phyloP scores from a whole-genome alignment of 2,888 invertebrate species.

The Pseudanteris insignis region DNA sequence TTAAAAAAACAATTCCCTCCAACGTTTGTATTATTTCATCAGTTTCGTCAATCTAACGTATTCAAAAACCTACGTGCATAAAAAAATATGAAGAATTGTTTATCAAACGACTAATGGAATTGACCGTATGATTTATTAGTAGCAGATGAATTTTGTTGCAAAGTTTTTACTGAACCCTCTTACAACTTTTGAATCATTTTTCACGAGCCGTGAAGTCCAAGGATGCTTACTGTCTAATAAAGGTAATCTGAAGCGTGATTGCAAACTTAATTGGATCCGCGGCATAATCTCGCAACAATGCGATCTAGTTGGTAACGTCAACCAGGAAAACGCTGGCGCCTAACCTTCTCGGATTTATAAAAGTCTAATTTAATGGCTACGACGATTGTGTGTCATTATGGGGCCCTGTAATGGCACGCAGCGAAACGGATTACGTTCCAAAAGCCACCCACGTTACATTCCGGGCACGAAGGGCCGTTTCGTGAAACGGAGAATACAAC shows the following conservation, averaged over 20 bases:
- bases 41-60: too few relatives aligned
- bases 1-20: too few relatives aligned
- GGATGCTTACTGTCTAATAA: too few relatives aligned
- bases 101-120: too few relatives aligned
- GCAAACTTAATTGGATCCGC: conserved; percentile 56
- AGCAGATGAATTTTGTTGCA: too few relatives aligned
- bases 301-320: conserved; percentile 5
- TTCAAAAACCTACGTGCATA: too few relatives aligned
- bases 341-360: not conserved
- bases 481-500: conserved; percentile 1
- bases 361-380: not conserved
- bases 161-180: too few relatives aligned
- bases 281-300: conserved; percentile 1
- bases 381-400: conserved; percentile 1
- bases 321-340: not conserved
- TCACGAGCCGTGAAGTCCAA: too few relatives aligned
- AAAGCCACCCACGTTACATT: conserved; percentile 55
- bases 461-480: conserved; percentile 5
- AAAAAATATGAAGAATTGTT: too few relatives aligned
- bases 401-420: not conserved
- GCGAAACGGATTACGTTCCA: conserved; percentile 49
- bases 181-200: too few relatives aligned
- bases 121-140: too few relatives aligned
- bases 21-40: too few relatives aligned
- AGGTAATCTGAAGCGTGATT: conserved; percentile 54